Base-by-base conservation (phyloP, 2,113 vertebrate genomes). In the Nesoenas mayeri region DNA sequence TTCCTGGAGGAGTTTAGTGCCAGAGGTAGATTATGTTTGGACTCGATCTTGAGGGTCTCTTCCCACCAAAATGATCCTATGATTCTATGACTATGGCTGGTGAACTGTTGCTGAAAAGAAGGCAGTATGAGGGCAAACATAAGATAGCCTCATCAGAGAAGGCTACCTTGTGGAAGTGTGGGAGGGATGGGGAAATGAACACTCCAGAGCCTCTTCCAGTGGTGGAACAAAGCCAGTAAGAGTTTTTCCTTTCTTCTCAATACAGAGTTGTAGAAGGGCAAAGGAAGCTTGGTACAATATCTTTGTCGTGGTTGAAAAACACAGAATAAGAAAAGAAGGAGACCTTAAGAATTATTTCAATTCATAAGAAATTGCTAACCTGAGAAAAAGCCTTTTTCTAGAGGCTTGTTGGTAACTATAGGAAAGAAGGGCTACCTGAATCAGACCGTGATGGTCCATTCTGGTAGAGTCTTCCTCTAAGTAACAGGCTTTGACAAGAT, bases 151-250 rank as follows among this genome's bases (percentile, higher is more conserved):
- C n/a, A 28, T 40, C 67, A 72, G 53, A 92, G 62, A 57, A 73
- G n/a, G 21, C 31, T 70, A 11, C 47, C 7, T 47, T 60, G 26
- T 56, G 36, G 40, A 38, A 75, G 10, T 0, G 0, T 15, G 15
- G 19, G 40, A 40, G 13, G 40, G 40, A 40, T 13, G 5, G 40
- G 40, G 14, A 24, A 57, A 16, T 21, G 44, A 25, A 21, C 18
- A 24, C 19, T 47, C 13, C 12, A 57, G 72, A 86, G 17, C 25
- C 14, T 54, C 50, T 54, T 66, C 47, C 29, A 42, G 2, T 5
- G 25, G 36, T 77, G 60, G 31, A 44, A 51, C 11, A 65, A 74
- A 15, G 29, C 79, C 44, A 57, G 7, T 5, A 12, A 48, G 47
- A 69, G 14, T 14, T 91, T 74, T n/a, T 89, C 22, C 16, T 74